Conservation (phyloP, 2,113 vertebrate genomes). For the Calyptommatus sinebrachiatus region DNA sequence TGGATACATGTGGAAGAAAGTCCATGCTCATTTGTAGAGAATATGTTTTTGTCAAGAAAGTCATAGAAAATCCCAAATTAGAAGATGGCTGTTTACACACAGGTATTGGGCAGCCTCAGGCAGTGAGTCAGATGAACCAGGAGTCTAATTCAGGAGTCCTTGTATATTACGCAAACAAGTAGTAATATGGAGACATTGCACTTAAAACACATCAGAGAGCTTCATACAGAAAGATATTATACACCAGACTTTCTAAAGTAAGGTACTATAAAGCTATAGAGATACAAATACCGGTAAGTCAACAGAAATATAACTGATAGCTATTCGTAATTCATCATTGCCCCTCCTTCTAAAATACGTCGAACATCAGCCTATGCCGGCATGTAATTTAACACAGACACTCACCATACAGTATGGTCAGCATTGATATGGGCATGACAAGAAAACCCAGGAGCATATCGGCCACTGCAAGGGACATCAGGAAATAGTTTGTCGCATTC, state of each 20-base stretch:
- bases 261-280: not conserved
- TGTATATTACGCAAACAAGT: too few relatives aligned
- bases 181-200: too few relatives aligned
- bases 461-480: constrained; percentile 96
- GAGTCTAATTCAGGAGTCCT: too few relatives aligned
- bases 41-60: too few relatives aligned
- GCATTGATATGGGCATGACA: constrained; percentile 95
- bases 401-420: constrained; percentile 95
- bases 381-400: constrained; percentile 20
- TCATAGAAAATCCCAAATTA: too few relatives aligned
- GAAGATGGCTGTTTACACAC: too few relatives aligned
- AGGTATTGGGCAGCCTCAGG: too few relatives aligned
- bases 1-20: too few relatives aligned
- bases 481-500: constrained; percentile 96
- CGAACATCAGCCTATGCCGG: not conserved
- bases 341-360: not conserved
- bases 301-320: not conserved
- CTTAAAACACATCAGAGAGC: not conserved
- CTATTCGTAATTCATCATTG: not conserved
- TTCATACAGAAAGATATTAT: not conserved
- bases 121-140: too few relatives aligned
- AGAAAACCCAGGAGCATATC: constrained; percentile 95
- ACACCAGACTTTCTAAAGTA: not conserved
- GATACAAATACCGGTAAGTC: not conserved
- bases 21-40: too few relatives aligned